Base-by-base conservation (phyloP, 2,888 invertebrate species). In the Scaptomyza flava region DNA sequence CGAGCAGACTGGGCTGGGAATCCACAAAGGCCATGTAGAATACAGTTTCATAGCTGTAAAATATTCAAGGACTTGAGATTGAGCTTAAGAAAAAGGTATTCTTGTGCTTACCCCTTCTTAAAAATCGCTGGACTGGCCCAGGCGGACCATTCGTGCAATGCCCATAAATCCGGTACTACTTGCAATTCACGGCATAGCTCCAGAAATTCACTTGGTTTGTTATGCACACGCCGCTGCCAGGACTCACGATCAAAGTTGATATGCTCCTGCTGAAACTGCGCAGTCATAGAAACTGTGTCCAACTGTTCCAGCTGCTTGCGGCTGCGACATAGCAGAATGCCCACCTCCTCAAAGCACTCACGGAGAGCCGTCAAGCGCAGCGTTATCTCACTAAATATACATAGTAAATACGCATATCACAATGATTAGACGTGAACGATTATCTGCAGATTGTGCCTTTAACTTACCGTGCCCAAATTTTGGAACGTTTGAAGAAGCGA, bases 321-420 rank as follows among this genome's bases (percentile, higher is more conserved):
- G 34, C 90, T 93, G 83, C 93, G 94, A 86, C 96, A 95, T 14
- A 96, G 89, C 27, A 96, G 92, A 58, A 98, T 91, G 1, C 98
- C 98, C 73, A 96, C 94, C 91, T 98, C 98, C 91, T 98, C 98
- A 93, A 98, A 98, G 27, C 97, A 96, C 92, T 98, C 98, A 46
- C 96, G 92, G 67, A 98, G 95, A 1, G 98, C 97, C 56, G 96
- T 95, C 77, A 98, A 96, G 82, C 98, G 93, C 60, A 97, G 93
- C 3, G 96, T 95, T 74, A 98, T 93, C 90, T 96, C 95, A 86
- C 94, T 91, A 36, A 47, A 41, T 33, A 12, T 41, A 3, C 11
- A 20, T 3, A n/a, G n/a, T n/a, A 50, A 6, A 20, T 2, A 50
- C 3, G 3, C 31, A n/a, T 33, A 20, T 48, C 27, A 51, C 7